Base-by-base conservation (phyloP, 37 sponge, comb jelly and placozoan genomes). In the Halichondria panicea region DNA sequence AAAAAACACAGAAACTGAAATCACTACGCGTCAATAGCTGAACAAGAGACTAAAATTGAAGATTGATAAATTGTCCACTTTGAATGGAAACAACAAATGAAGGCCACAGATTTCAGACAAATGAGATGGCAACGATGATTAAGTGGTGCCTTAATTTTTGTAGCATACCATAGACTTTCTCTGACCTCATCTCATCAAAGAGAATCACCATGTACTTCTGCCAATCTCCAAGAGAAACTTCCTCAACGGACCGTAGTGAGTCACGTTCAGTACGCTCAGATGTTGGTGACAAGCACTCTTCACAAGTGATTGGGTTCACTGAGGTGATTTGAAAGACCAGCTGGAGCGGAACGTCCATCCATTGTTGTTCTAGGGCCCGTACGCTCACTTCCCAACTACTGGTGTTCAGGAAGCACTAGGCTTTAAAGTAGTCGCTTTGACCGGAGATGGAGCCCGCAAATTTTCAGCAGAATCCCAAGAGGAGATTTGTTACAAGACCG, bases 101-200 rank as follows among this genome's bases (percentile, higher is more conserved):
- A 59, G 25, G 60, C 12, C 25, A 59, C 7, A 9, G 28, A 59
- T 59, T 59, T 8, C 28, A 9, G 60, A 8, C 7, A 19, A 24
- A 59, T 59, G 60, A 9, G 60, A 9, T 59, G 60, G 60, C 60
- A 59, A 24, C 60, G 25, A n/a, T n/a, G n/a, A n/a, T n/a, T n/a
- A n/a, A n/a, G 37, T 84, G 77, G 77, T 76, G 72, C 61, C 41
- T 76, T 3, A 70, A 77, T 41, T 61, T 84, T n/a, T n/a, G n/a
- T n/a, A n/a, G n/a, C n/a, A n/a, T n/a, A n/a, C n/a, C n/a, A n/a
- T n/a, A n/a, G n/a, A n/a, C n/a, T n/a, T n/a, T n/a, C n/a, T n/a
- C n/a, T n/a, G n/a, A n/a, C n/a, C n/a, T n/a, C n/a, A n/a, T n/a
- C n/a, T n/a, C n/a, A n/a, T n/a, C n/a, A n/a, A n/a, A n/a, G n/a